These are phyloP conservation scores for Tanypteryx hageni DNA, from an alignment of 2,888 invertebrate species.

Conservation along the genomic window DNA sequence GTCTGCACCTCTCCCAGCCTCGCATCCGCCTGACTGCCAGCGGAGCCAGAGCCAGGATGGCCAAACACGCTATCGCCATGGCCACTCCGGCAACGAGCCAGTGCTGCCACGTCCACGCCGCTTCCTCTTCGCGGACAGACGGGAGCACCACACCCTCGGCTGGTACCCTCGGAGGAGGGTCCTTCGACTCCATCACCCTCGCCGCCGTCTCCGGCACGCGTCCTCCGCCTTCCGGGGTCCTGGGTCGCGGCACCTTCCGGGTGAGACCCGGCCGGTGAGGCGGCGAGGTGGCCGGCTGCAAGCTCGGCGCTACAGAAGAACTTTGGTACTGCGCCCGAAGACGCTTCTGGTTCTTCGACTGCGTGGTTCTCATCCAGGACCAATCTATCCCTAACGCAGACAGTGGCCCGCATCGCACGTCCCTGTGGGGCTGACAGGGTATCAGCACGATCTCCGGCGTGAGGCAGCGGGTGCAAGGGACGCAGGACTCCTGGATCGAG, in stretches of 20 bases:
- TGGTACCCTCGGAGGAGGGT: background rate
- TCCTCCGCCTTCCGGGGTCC: background rate
- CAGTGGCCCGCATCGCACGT: constrained; percentile 85
- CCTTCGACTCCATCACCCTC: constrained; percentile 31
- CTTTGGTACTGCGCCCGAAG: constrained; percentile 61
- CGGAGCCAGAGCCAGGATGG: constrained; percentile 1
- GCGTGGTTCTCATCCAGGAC: constrained; percentile 72
- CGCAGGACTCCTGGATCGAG: constrained; percentile 78
- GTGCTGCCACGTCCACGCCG: constrained; percentile 40
- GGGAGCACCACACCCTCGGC: constrained; percentile 5
- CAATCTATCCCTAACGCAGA: constrained; percentile 82
- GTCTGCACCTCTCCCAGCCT: background rate
- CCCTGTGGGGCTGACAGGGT: constrained; percentile 86
- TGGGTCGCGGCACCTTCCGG: constrained; percentile 10
- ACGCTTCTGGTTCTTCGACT: constrained; percentile 69
- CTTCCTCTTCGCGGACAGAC: background rate
- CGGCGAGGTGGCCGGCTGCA: background rate
- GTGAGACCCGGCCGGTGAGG: background rate
- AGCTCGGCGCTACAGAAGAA: background rate
- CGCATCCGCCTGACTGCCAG: background rate
- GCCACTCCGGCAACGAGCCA: constrained; percentile 27
- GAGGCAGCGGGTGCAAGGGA: constrained; percentile 81
- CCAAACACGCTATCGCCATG: constrained; percentile 15
- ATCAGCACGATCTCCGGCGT: constrained; percentile 79
- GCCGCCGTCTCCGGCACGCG: constrained; percentile 1